Evolutionary conservation across 2,113 vertebrate genomes (phyloP), one percentile per base, ranked within the genome.

Genomic region (Psittacara wagleri): DNA sequence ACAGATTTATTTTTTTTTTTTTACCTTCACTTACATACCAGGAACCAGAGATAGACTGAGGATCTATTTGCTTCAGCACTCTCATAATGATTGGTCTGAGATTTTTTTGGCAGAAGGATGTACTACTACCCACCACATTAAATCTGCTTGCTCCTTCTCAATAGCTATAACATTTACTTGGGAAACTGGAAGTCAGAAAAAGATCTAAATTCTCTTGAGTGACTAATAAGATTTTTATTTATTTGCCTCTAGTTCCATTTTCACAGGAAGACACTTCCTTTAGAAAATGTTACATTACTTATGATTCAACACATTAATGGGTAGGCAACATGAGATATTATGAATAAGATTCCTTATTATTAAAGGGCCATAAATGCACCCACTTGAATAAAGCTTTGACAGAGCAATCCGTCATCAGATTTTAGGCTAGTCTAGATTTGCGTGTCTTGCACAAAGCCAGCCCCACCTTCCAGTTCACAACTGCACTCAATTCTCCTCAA

Each of bases 251-350:
- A 82, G 86, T 52, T 92, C 39, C 39, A 49, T 81, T 95, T 96
- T 80, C 73, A 72, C 3, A 8, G 24, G 61, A 46, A 88, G 48
- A 41, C 67, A 49, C 51, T 95, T 88, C 76, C 73, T 95, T 86
- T 46, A 86, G 61, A 88, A 73, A 88, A 48, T 64, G 24, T 72
- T 64, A 24, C 44, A 69, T 67, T 77, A 54, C 46, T 74, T 75
- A 75, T 86, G 92, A 95, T 92, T 91, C 90, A 96, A 22, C 23
- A 44, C 46, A 72, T 83, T 68, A 93, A 95, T 74, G 68, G 51
- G 51, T 39, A 90, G 61, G 76, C 39, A 86, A 28, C 61, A 66
- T 8, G 29, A 46, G 43, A 94, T 55, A 67, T 78, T 90, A 88
- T 63, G 51, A 95, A 86, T 86, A 75, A 90, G 51, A 51, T 77